phyloP scores from a whole-genome alignment of 2,888 invertebrate species.

The Tupiocoris notatus region DNA sequence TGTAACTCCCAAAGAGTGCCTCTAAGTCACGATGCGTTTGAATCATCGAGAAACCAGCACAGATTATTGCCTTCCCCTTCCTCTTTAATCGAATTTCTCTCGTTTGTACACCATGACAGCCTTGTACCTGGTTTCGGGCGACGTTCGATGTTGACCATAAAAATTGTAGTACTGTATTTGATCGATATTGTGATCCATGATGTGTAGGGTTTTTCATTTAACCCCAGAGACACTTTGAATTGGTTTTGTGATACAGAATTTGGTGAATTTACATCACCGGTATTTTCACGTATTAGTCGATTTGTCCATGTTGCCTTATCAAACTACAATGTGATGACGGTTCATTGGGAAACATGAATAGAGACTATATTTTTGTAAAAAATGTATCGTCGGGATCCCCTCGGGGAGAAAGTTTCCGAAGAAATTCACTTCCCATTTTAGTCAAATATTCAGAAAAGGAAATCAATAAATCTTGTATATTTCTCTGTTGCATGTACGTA shows the following conservation, averaged over 20 bases:
- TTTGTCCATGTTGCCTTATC: slow-evolving; percentile 44
- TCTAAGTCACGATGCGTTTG: slow-evolving; percentile 44
- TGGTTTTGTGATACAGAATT: not conserved
- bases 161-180: too few relatives aligned
- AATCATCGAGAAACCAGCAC: not conserved
- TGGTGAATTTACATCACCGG: not conserved
- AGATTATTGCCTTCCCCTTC: not conserved
- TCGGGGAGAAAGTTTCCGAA: too few relatives aligned
- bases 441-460: slow-evolving; percentile 9
- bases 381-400: too few relatives aligned
- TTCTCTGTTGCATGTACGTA: slow-evolving; percentile 44
- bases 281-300: not conserved
- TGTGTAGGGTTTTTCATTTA: too few relatives aligned
- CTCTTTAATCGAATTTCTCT: too few relatives aligned
- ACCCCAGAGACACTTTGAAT: not conserved
- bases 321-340: slow-evolving; percentile 45
- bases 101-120: slow-evolving; percentile 8
- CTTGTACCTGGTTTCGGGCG: not conserved
- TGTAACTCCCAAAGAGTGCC: slow-evolving; percentile 45
- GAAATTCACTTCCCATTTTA: not conserved
- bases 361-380: slow-evolving; percentile 45
- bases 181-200: too few relatives aligned
- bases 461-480: slow-evolving; percentile 33
- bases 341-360: slow-evolving; percentile 42
- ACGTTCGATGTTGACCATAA: too few relatives aligned